Evolutionary conservation across 2,113 vertebrate genomes (phyloP), one percentile per base, ranked within the genome.

Genomic region (Engraulis encrasicolus): DNA sequence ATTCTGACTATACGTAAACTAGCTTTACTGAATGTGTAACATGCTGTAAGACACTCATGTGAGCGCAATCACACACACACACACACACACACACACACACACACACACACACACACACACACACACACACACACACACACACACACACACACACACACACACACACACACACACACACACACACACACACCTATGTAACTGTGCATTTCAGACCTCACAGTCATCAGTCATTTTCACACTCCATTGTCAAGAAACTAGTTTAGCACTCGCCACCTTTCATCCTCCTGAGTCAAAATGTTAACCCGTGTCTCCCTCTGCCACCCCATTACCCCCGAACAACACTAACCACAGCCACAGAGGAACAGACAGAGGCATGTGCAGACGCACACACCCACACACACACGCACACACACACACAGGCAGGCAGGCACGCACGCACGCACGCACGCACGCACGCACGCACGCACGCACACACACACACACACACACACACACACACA

Each of bases 201-300:
- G 66, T 34, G 27, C 66, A 74, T 15, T 27, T 74, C 17, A 36
- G 31, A 15, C 6, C 27, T 15, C 14, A 15, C 23, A 12, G 34
- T 74, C 66, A 74, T 74, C 66, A 34, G 34, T 74, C 66, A 74
- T 74, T 74, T 74, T 31, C 66, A 74, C 27, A 34, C 66, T 74
- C 66, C 34, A 34, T 15, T 74, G 31, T 74, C 66, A 34, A 15
- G 14, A 74, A 74, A 74, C n/a, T 74, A 31, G 12, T 74, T 74
- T 74, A 27, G 31, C 66, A 34, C 66, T 14, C 17, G 23, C 66
- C 31, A 74, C 66, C 27, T 74, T 18, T 74, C n/a, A n/a, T n/a
- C n/a, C n/a, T n/a, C n/a, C n/a, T n/a, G n/a, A n/a, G n/a, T n/a
- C n/a, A n/a, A n/a, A n/a, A n/a, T n/a, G n/a, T n/a, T n/a, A n/a